Conservation (phyloP, 2,888 invertebrate species). For the Eledona agricola region DNA sequence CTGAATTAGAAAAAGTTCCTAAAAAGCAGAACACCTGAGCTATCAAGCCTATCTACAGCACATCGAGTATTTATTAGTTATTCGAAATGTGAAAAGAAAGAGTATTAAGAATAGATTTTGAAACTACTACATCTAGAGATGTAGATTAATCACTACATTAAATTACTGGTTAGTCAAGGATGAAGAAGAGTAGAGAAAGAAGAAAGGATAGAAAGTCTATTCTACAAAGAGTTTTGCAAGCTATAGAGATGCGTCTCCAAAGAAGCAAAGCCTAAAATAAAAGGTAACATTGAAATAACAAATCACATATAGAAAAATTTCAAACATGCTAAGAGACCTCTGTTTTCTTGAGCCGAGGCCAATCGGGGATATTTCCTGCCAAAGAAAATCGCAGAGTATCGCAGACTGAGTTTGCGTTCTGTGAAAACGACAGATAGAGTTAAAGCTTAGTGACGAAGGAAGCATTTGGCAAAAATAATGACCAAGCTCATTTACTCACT, state of each 20-base stretch:
- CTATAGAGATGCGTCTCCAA: slow-evolving; percentile 58
- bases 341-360: slow-evolving; percentile 56
- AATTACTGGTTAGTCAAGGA: slow-evolving; percentile 42
- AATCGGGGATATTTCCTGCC: slow-evolving; percentile 52
- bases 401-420: slow-evolving; percentile 41
- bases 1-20: slow-evolving; percentile 74
- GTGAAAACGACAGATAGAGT: slow-evolving; percentile 42
- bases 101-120: slow-evolving; percentile 23
- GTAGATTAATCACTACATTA: slow-evolving; percentile 42
- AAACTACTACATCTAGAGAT: slow-evolving; percentile 34
- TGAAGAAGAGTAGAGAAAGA: slow-evolving; percentile 39
- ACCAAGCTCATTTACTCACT: slow-evolving; percentile 40
- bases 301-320: slow-evolving; percentile 39
- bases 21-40: slow-evolving; percentile 63
- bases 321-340: slow-evolving; percentile 49
- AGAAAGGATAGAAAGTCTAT: slow-evolving; percentile 33
- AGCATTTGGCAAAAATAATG: slow-evolving; percentile 28
- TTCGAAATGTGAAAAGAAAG: slow-evolving; percentile 21
- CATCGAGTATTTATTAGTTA: slow-evolving; percentile 32
- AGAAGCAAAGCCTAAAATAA: slow-evolving; percentile 32
- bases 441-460: slow-evolving; percentile 32
- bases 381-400: slow-evolving; percentile 41
- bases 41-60: slow-evolving; percentile 45
- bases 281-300: slow-evolving; percentile 28
- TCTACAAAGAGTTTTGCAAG: slow-evolving; percentile 40